Conservation (phyloP, 1,140 invertebrate species). For the Aphaenogaster ashmeadi region DNA sequence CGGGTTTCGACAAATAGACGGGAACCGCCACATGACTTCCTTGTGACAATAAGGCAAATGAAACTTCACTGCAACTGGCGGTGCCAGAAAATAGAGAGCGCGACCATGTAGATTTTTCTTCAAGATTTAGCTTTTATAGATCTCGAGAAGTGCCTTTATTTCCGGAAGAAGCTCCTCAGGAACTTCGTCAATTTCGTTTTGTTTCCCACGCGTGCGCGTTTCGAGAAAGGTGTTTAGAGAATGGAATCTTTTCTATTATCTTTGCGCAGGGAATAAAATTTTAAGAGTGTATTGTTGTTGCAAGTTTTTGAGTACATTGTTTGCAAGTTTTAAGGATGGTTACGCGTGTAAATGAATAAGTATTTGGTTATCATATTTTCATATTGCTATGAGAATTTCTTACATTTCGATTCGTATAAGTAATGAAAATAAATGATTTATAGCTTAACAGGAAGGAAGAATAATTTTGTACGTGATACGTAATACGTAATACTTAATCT, state of each 20-base stretch:
- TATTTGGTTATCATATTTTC: neutral
- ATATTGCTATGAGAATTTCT: neutral
- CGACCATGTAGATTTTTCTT: slow-evolving; percentile 33
- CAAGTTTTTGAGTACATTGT: neutral
- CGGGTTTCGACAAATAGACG: slow-evolving; percentile 11
- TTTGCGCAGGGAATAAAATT: neutral
- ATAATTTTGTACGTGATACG: neutral
- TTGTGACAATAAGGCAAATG: neutral
- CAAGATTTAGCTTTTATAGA: slow-evolving; percentile 33
- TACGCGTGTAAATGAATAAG: neutral
- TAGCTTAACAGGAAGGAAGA: neutral
- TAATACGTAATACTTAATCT: neutral
- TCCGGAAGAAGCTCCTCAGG: slow-evolving; percentile 2
- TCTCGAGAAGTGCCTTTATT: neutral
- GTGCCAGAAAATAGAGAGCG: neutral
- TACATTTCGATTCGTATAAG: neutral
- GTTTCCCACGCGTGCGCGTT: neutral
- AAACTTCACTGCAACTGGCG: neutral
- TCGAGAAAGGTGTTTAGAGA: slow-evolving; percentile 10
- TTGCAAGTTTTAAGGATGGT: neutral
- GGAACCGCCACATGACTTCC: slow-evolving; percentile 1
- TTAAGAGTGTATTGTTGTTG: neutral
- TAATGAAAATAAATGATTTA: slow-evolving; percentile 3
- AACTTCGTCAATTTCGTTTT: slow-evolving; percentile 32
- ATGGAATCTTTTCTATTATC: neutral